Evolutionary conservation across 2,888 invertebrate genomes (phyloP).

Genomic region (Dryobota labecula): DNA sequence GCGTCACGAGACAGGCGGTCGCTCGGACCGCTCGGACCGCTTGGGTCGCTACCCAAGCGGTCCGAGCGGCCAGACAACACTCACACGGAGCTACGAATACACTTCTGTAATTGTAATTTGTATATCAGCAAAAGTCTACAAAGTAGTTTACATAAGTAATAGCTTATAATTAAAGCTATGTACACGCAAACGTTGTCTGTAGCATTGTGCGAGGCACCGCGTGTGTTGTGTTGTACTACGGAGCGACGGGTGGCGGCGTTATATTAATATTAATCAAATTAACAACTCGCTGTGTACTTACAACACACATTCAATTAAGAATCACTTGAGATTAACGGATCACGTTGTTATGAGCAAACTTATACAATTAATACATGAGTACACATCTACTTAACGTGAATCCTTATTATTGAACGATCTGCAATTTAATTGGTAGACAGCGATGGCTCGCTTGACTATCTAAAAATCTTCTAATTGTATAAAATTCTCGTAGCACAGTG

Average conservation of each 20-base stretch:
- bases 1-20: background rate
- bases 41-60: background rate
- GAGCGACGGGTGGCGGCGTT: background rate
- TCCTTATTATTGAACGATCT: background rate
- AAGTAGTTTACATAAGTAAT: background rate
- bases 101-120: slow-evolving; percentile 6
- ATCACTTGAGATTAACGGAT: slow-evolving; percentile 34
- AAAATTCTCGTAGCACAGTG: too few species aligned
- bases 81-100: background rate
- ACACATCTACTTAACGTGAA: background rate
- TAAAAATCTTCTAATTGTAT: too few species aligned
- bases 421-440: background rate
- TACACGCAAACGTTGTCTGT: background rate
- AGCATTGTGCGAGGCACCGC: background rate
- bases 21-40: background rate
- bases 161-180: slow-evolving; percentile 15
- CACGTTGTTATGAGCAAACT: slow-evolving; percentile 1
- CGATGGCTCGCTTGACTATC: background rate
- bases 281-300: slow-evolving; percentile 35
- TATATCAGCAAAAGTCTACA: background rate
- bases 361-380: slow-evolving; percentile 7
- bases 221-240: background rate
- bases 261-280: slow-evolving; percentile 55
- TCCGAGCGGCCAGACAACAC: background rate
- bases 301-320: slow-evolving; percentile 45